phyloP scores from a whole-genome alignment of 1,140 invertebrate genomes.

The Drosophila mayri region DNA sequence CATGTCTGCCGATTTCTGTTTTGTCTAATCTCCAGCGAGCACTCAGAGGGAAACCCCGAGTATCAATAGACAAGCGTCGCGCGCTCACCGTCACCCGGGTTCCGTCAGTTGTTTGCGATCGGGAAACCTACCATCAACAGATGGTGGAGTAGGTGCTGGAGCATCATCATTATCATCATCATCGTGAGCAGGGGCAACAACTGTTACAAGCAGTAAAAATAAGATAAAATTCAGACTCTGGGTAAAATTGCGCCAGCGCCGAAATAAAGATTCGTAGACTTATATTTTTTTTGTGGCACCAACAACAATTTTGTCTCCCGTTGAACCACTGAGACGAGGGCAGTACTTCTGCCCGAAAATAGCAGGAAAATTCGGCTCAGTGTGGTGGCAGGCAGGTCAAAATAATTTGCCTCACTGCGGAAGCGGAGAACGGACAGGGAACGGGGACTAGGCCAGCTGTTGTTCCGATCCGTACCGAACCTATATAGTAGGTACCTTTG shows the following conservation, averaged over 20 bases:
- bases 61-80: slow-evolving; percentile 46
- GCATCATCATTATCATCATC: slow-evolving; percentile 24
- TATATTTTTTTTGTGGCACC: slow-evolving; percentile 44
- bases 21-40: not conserved
- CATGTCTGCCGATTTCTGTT: not conserved
- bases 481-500: not conserved
- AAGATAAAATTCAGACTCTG: slow-evolving; percentile 69
- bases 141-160: slow-evolving; percentile 70
- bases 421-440: slow-evolving; percentile 41
- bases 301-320: slow-evolving; percentile 2
- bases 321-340: not conserved
- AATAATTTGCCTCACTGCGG: slow-evolving; percentile 71
- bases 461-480: slow-evolving; percentile 11
- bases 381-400: slow-evolving; percentile 63
- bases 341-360: not conserved
- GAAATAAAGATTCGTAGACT: slow-evolving; percentile 56
- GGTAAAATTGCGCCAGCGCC: slow-evolving; percentile 69
- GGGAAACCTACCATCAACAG: slow-evolving; percentile 49
- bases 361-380: slow-evolving; percentile 34
- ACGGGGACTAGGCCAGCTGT: slow-evolving; percentile 59
- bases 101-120: slow-evolving; percentile 61
- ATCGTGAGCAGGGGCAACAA: slow-evolving; percentile 53
- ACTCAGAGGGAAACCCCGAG: not conserved
- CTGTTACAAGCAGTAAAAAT: slow-evolving; percentile 77
- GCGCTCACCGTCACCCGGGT: slow-evolving; percentile 35